Conservation (phyloP, 2,888 invertebrate genomes). For the Crossocerus cetratus region DNA sequence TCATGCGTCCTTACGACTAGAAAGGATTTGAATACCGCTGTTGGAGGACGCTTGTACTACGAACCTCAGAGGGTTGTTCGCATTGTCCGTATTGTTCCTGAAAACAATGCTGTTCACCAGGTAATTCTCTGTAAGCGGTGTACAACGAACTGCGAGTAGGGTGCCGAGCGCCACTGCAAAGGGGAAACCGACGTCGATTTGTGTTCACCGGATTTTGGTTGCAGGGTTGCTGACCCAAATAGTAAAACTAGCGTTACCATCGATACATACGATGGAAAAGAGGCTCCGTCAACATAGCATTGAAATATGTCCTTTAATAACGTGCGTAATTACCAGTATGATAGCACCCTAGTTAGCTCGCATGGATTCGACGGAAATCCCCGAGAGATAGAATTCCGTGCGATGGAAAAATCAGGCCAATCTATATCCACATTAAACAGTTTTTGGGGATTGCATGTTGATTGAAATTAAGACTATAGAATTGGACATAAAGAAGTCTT, state of each 20-base stretch:
- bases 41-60: conserved; percentile 44
- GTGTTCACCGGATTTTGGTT: conserved; percentile 47
- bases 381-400: no score
- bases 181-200: conserved; percentile 37
- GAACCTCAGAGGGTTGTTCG: conserved; percentile 53
- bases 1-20: conserved; percentile 11
- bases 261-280: not conserved
- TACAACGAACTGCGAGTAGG: conserved; percentile 47
- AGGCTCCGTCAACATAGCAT: not conserved
- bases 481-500: no score
- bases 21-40: conserved; percentile 42
- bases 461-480: no score
- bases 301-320: not conserved
- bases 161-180: conserved; percentile 33
- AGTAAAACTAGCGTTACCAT: conserved; percentile 9
- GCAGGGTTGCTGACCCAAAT: conserved; percentile 5
- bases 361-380: no score
- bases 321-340: not conserved
- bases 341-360: not conserved
- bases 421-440: no score
- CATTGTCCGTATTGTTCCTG: conserved; percentile 55
- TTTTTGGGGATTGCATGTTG: no score
- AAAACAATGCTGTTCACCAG: conserved; percentile 59
- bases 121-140: conserved; percentile 51
- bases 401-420: no score